phyloP scores from a whole-genome alignment of 2,797 vertebrate species.

The Sciaenops ocellatus region DNA sequence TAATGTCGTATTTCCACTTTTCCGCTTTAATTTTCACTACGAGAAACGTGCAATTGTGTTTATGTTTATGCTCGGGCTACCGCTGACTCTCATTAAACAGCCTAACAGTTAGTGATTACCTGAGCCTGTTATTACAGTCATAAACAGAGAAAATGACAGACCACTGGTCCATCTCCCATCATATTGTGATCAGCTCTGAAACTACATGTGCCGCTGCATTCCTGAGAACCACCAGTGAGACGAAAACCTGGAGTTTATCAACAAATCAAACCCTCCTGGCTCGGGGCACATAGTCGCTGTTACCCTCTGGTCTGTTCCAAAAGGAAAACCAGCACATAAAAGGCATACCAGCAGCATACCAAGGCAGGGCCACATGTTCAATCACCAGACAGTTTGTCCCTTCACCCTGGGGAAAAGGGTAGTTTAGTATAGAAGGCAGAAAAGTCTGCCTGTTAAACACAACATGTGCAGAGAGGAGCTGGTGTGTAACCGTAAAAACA shows the following conservation, averaged over 20 bases:
- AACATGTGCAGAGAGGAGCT: conserved; percentile 50
- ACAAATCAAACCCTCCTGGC: conserved; percentile 52
- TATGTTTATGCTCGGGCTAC: background rate
- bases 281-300: conserved; percentile 20
- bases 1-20: background rate
- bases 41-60: background rate
- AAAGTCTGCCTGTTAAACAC: conserved; percentile 62
- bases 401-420: conserved; percentile 51
- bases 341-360: conserved; percentile 73
- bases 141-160: conserved; percentile 49
- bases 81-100: conserved; percentile 29
- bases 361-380: conserved; percentile 64
- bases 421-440: conserved; percentile 45
- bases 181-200: conserved; percentile 18
- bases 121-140: conserved; percentile 52
- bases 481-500: conserved; percentile 53
- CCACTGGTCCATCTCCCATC: conserved; percentile 2
- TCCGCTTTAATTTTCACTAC: background rate
- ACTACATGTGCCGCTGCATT: conserved; percentile 30
- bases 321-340: conserved; percentile 64
- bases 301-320: conserved; percentile 26
- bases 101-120: conserved; percentile 29
- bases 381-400: conserved; percentile 49
- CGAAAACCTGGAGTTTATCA: conserved; percentile 58
- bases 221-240: conserved; percentile 33